Percentiles rank a stretch among this genome's conserved stretches.
These are phyloP conservation scores for Gavia stellata DNA, from an alignment of 2,113 vertebrate genomes.

Conservation along the genomic window DNA sequence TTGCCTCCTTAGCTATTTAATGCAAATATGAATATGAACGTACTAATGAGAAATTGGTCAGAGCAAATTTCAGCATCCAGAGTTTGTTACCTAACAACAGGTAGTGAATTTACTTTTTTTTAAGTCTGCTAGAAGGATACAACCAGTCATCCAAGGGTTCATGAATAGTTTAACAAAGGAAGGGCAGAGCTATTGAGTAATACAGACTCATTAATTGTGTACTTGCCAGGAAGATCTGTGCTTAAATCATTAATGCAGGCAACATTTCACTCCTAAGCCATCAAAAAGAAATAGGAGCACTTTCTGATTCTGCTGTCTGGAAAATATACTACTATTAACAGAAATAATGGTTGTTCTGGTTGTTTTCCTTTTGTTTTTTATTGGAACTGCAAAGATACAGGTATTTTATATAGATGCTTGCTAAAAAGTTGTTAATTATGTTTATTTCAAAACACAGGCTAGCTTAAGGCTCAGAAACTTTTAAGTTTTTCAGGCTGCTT, in stretches of 20 bases:
- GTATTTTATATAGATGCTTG: conserved; percentile 61
- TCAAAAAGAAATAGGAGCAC: conserved; percentile 55
- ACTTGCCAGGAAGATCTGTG: conserved; percentile 81
- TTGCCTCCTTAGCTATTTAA: conserved; percentile 14
- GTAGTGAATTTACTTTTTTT: conserved; percentile 2
- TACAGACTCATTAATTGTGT: conserved; percentile 91
- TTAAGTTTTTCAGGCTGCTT: background rate
- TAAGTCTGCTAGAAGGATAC: conserved; percentile 41
- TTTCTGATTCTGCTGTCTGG: conserved; percentile 66
- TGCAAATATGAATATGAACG: background rate
- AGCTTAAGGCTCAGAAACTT: background rate
- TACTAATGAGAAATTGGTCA: background rate
- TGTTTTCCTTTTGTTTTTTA: conserved; percentile 64
- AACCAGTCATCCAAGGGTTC: conserved; percentile 82
- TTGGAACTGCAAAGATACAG: conserved; percentile 72
- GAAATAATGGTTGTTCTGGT: conserved; percentile 62
- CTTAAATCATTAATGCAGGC: conserved; percentile 93
- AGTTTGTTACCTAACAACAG: conserved; percentile 46
- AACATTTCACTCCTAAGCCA: conserved; percentile 73
- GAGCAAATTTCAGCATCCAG: conserved; percentile 40
- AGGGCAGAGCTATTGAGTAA: conserved; percentile 87
- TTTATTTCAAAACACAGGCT: background rate
- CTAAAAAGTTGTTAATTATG: background rate
- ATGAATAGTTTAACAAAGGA: conserved; percentile 85
- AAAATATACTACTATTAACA: conserved; percentile 55